Evolutionary conservation across 1,140 invertebrate genomes (phyloP), one percentile per base, ranked within the genome.

Genomic region (Whitmania pigra): DNA sequence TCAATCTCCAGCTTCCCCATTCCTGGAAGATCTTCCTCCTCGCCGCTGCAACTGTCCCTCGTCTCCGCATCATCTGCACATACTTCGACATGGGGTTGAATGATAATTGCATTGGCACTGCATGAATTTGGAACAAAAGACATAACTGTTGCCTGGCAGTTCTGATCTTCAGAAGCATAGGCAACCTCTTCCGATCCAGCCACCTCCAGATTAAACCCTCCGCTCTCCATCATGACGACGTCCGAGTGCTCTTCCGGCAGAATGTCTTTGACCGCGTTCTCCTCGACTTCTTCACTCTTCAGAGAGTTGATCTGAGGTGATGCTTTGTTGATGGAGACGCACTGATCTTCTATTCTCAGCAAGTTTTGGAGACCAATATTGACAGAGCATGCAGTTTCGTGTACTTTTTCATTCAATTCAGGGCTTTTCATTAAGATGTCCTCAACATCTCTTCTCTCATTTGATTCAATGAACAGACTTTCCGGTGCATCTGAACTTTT

Each of bases 291-390:
- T 49, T 49, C 43, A 17, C 43, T 49, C 15, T 49, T 84, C 84
- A 55, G 43, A 49, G 43, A 49, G 43, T 49, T 49, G 43, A 49
- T 49, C 9, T 17, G 43, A 49, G 43, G 15, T 11, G 43, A 4
- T 49, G 43, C 43, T 15, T 17, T 49, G 43, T 49, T 17, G 9
- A 86, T 83, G 27, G 78, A 81, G 2, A 77, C 80, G 76, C 83
- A 84, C 57, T 86, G 84, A 68, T 82, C 82, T 70, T 87, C 85
- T 13, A 85, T 82, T 75, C 85, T 85, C 20, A 85, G 69, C 57
- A 85, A 73, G 76, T 82, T 85, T 60, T 86, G 85, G 3, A 84
- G 74, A 7, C 84, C 84, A 49, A 0, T 15, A 49, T 4, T 49
- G 74, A 75, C 73, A 2, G 68, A 29, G 15, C 11, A 4, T 13